These are phyloP conservation scores for Fundulus diaphanus DNA, from an alignment of 2,797 vertebrate genomes.

Conservation along the genomic window DNA sequence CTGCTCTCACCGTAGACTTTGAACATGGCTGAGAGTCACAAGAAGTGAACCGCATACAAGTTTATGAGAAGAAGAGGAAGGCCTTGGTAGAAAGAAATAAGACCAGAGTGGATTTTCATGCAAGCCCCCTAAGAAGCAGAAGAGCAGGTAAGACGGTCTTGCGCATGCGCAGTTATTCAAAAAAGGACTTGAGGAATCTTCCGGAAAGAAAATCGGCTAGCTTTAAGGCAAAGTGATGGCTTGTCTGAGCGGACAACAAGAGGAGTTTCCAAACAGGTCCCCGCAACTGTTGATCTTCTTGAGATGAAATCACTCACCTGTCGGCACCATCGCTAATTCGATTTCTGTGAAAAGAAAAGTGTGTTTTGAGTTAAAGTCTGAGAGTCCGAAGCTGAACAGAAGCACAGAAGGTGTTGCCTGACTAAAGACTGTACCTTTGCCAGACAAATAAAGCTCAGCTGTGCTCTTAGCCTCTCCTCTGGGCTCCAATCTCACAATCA, in stretches of 20 bases:
- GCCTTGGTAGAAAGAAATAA: too few relatives aligned
- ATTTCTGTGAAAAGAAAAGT: slow-evolving; percentile 88
- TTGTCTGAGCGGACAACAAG: neutral
- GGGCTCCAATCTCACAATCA: slow-evolving; percentile 96
- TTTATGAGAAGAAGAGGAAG: too few relatives aligned
- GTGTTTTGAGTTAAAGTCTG: slow-evolving; percentile 53
- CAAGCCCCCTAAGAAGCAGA: too few relatives aligned
- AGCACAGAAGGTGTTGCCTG: slow-evolving; percentile 57
- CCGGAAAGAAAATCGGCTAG: too few relatives aligned
- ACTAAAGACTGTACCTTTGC: slow-evolving; percentile 86
- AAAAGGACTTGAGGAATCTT: too few relatives aligned
- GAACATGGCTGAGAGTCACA: too few relatives aligned
- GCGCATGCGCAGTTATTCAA: too few relatives aligned
- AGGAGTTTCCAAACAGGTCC: slow-evolving; percentile 10
- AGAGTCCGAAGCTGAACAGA: slow-evolving; percentile 37
- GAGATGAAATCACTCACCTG: slow-evolving; percentile 83
- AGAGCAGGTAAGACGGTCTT: too few relatives aligned
- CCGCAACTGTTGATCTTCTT: neutral
- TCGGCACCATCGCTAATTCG: slow-evolving; percentile 90
- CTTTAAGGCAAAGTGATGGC: too few relatives aligned
- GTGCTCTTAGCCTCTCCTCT: slow-evolving; percentile 98
- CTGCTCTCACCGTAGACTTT: too few relatives aligned
- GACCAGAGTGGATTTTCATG: too few relatives aligned
- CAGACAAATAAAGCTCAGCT: slow-evolving; percentile 95
- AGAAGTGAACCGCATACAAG: too few relatives aligned